Percentiles rank a stretch among this genome's conserved stretches.
These are phyloP conservation scores for Cottoperca gobio DNA, from an alignment of 2,797 vertebrate genomes.

Conservation along the genomic window DNA sequence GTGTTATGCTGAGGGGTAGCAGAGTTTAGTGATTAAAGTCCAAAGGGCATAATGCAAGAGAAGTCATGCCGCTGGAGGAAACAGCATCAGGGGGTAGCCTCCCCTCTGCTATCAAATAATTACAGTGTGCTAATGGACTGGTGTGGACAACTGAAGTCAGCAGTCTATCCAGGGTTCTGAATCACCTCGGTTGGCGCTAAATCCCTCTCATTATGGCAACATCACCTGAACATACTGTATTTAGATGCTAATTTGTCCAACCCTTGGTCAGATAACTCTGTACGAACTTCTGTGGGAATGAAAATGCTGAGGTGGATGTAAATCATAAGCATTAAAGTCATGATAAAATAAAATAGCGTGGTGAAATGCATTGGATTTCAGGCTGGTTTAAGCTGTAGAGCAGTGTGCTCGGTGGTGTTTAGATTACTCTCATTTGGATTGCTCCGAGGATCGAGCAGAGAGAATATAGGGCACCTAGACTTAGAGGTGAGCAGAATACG, in stretches of 20 bases:
- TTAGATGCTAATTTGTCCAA: constrained; percentile 85
- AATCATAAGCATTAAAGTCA: constrained; percentile 68
- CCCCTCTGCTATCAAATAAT: constrained; percentile 80
- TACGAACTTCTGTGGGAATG: constrained; percentile 62
- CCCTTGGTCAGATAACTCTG: constrained; percentile 71
- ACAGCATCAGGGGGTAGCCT: constrained; percentile 60
- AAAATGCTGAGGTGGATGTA: constrained; percentile 79
- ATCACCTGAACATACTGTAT: constrained; percentile 72
- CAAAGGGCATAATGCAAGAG: constrained; percentile 64
- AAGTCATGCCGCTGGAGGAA: constrained; percentile 62
- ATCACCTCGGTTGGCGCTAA: constrained; percentile 66
- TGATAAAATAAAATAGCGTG: constrained; percentile 67
- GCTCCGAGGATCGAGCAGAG: constrained; percentile 24
- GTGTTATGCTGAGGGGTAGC: constrained; percentile 20
- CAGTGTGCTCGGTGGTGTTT: constrained; percentile 58
- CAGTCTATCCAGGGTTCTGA: constrained; percentile 64
- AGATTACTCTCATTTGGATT: constrained; percentile 69
- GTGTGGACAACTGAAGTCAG: constrained; percentile 74
- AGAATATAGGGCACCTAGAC: constrained; percentile 42
- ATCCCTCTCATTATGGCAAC: constrained; percentile 74
- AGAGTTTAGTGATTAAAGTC: constrained; percentile 67
- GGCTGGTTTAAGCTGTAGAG: constrained; percentile 64
- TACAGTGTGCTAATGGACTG: constrained; percentile 79
- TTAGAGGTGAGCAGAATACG: constrained; percentile 54
- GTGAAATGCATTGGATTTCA: constrained; percentile 72